A percentile compares a stretch with the other conserved stretches of the same genome.
phyloP scores from a whole-genome alignment of 2,888 invertebrate species.

The Drosophila pseudotakahashii region DNA sequence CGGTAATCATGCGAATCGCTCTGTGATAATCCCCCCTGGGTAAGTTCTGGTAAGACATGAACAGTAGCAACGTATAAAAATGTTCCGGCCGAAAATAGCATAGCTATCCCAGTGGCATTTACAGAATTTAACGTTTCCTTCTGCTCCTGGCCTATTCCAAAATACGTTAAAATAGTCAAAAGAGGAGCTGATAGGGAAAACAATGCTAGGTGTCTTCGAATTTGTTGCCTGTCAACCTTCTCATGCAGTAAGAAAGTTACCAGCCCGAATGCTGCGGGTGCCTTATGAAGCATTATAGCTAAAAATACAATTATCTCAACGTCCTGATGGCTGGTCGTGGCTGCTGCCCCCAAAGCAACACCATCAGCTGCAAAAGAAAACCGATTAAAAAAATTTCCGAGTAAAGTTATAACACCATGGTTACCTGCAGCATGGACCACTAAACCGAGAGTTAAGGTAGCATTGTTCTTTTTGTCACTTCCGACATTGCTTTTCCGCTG shows the following conservation, averaged over 20 bases:
- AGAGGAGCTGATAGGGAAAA: conserved; percentile 97
- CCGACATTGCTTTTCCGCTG: conserved; percentile 85
- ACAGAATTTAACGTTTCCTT: conserved; percentile 95
- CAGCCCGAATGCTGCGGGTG: conserved; percentile 99
- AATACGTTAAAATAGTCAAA: conserved; percentile 95
- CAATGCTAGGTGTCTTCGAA: conserved; percentile 94
- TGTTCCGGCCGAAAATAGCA: conserved; percentile 99
- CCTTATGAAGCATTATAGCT: conserved; percentile 99
- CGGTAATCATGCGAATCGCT: conserved; percentile 78
- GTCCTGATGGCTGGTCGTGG: conserved; percentile 97
- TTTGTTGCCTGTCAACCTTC: conserved; percentile 93
- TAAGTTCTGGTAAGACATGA: conserved; percentile 98
- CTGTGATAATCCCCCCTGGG: conserved; percentile 83
- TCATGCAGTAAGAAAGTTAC: conserved; percentile 99
- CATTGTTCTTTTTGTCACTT: conserved; percentile 92
- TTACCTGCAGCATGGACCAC: conserved; percentile 98
- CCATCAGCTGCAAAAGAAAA: conserved; percentile 90
- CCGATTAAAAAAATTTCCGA: too few relatives aligned
- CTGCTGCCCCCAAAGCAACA: conserved; percentile 98
- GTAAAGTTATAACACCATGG: neutral
- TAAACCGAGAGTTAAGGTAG: conserved; percentile 97
- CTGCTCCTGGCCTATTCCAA: conserved; percentile 96
- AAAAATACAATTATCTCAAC: conserved; percentile 99
- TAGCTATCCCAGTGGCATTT: conserved; percentile 97
- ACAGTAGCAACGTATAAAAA: conserved; percentile 99